These are phyloP conservation scores for Aurelia aurita complex sp. Pacific DNA, from an alignment of 30 jellyfish, hydroid and myxozoan genomes.

Conservation along the genomic window DNA sequence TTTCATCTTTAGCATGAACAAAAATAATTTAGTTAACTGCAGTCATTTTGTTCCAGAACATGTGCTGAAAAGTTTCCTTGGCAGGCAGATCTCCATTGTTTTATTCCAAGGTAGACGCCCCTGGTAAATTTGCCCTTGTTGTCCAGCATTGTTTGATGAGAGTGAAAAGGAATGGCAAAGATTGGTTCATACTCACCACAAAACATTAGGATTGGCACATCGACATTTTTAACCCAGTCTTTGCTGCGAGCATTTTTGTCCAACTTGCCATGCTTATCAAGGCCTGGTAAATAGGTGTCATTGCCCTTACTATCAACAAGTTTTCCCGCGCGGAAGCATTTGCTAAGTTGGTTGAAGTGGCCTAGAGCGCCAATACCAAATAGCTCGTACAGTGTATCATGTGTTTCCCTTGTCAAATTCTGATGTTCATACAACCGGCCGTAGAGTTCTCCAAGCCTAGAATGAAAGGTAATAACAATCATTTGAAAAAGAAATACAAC, in stretches of 20 bases:
- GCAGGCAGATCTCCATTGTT: no score
- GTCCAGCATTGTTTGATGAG: no score
- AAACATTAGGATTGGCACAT: conserved; percentile 28
- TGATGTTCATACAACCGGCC: conserved; percentile 46
- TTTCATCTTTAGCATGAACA: no score
- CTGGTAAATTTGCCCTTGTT: no score
- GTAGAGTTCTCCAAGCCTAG: conserved; percentile 30
- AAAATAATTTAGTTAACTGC: no score
- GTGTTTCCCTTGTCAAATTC: conserved; percentile 35
- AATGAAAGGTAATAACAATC: background rate
- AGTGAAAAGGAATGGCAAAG: no score
- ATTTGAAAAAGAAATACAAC: no score
- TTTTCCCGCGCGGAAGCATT: conserved; percentile 15
- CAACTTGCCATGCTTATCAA: conserved; percentile 11
- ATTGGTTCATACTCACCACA: conserved; percentile 20
- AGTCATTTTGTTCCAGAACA: no score
- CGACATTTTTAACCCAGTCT: background rate
- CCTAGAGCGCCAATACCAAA: conserved; percentile 37
- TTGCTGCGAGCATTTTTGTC: background rate
- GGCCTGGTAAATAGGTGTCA: conserved; percentile 47
- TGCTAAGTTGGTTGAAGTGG: conserved; percentile 31
- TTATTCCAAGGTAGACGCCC: no score
- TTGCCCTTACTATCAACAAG: conserved; percentile 36
- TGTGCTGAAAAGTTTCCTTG: no score
- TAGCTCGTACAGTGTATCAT: conserved; percentile 51